A percentile compares a stretch with the other conserved stretches of the same genome.
phyloP scores from a whole-genome alignment of 2,113 vertebrate species.

The Terrapene triunguis region DNA sequence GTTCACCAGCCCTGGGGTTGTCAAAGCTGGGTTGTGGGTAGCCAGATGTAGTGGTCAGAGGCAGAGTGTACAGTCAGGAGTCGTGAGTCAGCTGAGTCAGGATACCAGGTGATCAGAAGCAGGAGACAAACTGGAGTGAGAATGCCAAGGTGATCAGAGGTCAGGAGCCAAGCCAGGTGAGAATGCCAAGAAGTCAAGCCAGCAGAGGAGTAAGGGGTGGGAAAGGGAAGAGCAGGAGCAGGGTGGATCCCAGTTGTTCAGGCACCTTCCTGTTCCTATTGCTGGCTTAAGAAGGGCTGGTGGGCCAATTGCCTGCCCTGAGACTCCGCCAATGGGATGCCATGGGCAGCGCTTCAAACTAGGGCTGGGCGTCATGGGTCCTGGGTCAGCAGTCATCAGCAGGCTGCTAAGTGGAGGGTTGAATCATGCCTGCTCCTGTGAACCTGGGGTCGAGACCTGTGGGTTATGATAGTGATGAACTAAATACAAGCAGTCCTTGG shows the following conservation, averaged over 20 bases:
- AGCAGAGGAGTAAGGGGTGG: background rate
- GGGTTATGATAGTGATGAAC: background rate
- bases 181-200: background rate
- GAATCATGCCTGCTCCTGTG: background rate
- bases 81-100: background rate
- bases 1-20: rapidly evolving
- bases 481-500: background rate
- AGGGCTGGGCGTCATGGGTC: background rate
- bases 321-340: background rate
- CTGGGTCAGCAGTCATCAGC: background rate
- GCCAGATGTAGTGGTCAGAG: background rate
- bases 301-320: background rate
- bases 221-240: too few species aligned
- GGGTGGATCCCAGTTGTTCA: background rate
- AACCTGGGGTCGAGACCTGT: background rate
- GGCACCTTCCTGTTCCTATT: background rate
- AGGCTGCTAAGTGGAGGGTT: background rate
- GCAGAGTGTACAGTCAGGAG: background rate
- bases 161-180: background rate
- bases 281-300: background rate
- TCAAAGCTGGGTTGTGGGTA: background rate
- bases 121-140: background rate
- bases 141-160: background rate
- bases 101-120: background rate
- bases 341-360: background rate